Conservation (phyloP, 2,113 vertebrate genomes). For the Chlamydotis undulata region DNA sequence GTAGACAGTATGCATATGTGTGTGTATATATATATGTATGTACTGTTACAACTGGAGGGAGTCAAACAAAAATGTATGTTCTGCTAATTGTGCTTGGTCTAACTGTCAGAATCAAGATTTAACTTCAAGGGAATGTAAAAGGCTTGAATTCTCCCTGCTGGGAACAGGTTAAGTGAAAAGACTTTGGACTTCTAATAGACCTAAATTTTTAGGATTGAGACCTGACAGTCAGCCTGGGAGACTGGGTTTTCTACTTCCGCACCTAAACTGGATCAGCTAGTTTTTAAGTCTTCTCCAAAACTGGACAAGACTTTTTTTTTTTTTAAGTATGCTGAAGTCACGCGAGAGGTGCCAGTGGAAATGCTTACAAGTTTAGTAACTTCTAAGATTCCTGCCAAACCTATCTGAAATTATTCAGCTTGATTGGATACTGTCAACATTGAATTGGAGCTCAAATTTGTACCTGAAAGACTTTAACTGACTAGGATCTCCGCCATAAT, state of each 20-base stretch:
- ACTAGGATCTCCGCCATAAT: not conserved
- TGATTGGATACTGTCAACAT: not conserved
- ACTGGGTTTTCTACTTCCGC: not conserved
- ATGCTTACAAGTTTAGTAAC: not conserved
- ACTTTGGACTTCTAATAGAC: not conserved
- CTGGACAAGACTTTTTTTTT: not conserved
- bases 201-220: not conserved
- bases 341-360: not conserved
- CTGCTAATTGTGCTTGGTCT: not conserved
- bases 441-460: not conserved
- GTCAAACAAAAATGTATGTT: not conserved
- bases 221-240: not conserved
- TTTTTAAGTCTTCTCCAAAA: not conserved
- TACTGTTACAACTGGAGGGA: not conserved
- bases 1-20: not conserved
- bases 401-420: not conserved
- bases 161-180: not conserved
- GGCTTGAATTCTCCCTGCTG: not conserved
- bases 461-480: not conserved
- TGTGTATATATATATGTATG: not conserved
- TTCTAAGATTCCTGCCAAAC: not conserved
- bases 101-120: not conserved
- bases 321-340: not conserved
- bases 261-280: not conserved
- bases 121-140: not conserved